These are phyloP conservation scores for Baronia brevicornis DNA, from an alignment of 2,888 invertebrate species.

Conservation along the genomic window DNA sequence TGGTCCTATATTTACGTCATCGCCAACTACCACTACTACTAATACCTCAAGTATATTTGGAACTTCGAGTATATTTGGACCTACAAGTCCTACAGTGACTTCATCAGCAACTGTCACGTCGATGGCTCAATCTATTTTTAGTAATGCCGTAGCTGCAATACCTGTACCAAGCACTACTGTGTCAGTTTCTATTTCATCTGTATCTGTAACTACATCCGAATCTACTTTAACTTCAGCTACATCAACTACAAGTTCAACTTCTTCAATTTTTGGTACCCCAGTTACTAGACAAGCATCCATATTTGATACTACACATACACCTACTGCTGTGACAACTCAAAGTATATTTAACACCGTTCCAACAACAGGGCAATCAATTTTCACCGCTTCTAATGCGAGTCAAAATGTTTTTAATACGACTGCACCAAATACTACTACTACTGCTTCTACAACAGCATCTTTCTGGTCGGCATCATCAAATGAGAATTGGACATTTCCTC, in stretches of 20 bases:
- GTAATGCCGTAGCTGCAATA: slow-evolving; percentile 4
- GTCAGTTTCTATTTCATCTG: slow-evolving; percentile 8
- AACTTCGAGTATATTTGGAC: slow-evolving; percentile 21
- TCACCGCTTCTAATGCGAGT: slow-evolving; percentile 20
- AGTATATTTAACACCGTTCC: slow-evolving; percentile 30
- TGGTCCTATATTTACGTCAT: slow-evolving; percentile 28
- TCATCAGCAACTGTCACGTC: slow-evolving; percentile 25
- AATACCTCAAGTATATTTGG: slow-evolving; percentile 17
- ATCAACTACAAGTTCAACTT: slow-evolving; percentile 5
- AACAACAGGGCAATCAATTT: slow-evolving; percentile 25
- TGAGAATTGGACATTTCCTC: too few relatives aligned
- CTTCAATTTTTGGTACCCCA: slow-evolving; percentile 20
- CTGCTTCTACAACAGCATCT: slow-evolving; percentile 17
- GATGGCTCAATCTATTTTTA: slow-evolving; percentile 9
- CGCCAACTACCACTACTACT: too few relatives aligned
- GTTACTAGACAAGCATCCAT: slow-evolving; percentile 24
- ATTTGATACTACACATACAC: slow-evolving; percentile 21
- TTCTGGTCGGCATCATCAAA: too few relatives aligned
- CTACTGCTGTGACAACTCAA: slow-evolving; percentile 27
- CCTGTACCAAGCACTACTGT: slow-evolving; percentile 4
- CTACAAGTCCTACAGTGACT: slow-evolving; percentile 20
- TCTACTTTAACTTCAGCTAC: slow-evolving; percentile 10
- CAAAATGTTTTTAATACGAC: slow-evolving; percentile 27
- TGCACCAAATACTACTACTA: slow-evolving; percentile 17
- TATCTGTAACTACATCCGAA: slow-evolving; percentile 10